Percentiles rank a stretch among this genome's conserved stretches.
These are phyloP conservation scores for Microtus oregoni DNA, from an alignment of 2,113 vertebrate species.

Conservation along the genomic window DNA sequence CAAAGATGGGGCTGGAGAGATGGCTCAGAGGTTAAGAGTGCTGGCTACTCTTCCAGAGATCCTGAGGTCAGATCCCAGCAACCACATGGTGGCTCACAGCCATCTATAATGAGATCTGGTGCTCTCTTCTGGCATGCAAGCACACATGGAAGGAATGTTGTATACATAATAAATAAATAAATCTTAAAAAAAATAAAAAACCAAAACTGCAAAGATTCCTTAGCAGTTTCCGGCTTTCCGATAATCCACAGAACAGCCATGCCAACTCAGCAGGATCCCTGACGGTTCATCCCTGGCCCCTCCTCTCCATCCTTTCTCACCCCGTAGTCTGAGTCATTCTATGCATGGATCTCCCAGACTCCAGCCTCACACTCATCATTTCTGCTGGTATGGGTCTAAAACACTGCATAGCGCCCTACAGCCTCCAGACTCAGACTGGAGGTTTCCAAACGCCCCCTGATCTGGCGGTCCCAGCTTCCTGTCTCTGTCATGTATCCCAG, in stretches of 20 bases:
- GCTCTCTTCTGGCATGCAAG: too few species aligned
- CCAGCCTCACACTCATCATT: neutral
- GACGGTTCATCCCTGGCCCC: neutral
- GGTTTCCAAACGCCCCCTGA: neutral
- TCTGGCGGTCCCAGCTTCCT: neutral
- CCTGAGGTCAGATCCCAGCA: too few species aligned
- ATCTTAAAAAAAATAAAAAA: too few species aligned
- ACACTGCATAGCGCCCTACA: neutral
- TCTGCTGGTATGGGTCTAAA: neutral
- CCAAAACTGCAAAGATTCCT: too few species aligned
- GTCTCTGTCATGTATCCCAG: neutral
- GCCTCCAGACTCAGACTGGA: neutral
- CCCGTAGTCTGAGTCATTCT: neutral
- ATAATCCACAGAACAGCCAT: neutral
- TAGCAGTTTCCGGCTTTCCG: too few species aligned
- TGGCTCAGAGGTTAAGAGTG: too few species aligned
- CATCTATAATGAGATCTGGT: too few species aligned
- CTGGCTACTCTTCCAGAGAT: too few species aligned
- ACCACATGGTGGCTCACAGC: too few species aligned
- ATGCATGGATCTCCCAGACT: neutral
- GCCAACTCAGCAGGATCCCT: neutral
- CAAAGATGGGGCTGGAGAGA: too few species aligned
- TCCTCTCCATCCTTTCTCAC: neutral
- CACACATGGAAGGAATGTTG: too few species aligned
- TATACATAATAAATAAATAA: too few species aligned